Percentiles rank a stretch among this genome's conserved stretches.
phyloP scores from a whole-genome alignment of 2,888 invertebrate species.

The Dasysyrphus tricinctus region DNA sequence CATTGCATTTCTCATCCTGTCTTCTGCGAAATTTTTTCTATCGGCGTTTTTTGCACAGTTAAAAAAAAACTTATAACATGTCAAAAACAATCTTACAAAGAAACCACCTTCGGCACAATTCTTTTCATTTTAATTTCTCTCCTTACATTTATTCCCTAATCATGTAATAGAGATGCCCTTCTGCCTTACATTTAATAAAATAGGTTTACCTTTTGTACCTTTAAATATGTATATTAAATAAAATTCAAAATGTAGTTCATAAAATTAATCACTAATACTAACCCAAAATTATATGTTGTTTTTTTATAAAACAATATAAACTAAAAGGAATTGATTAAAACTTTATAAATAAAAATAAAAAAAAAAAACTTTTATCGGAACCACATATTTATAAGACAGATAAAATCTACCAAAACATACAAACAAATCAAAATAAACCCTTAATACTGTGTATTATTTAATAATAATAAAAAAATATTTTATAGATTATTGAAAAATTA shows the following conservation, averaged over 20 bases:
- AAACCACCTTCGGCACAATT: background rate
- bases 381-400: slow-evolving; percentile 57
- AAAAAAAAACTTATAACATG: background rate
- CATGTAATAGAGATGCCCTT: slow-evolving; percentile 30
- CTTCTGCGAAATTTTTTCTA: too few species aligned
- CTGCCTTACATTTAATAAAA: slow-evolving; percentile 61
- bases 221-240: slow-evolving; percentile 26
- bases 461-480: slow-evolving; percentile 19
- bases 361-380: slow-evolving; percentile 43
- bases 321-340: slow-evolving; percentile 71
- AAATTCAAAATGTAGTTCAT: slow-evolving; percentile 17
- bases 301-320: slow-evolving; percentile 54
- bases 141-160: background rate
- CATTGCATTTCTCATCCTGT: background rate
- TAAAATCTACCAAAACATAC: slow-evolving; percentile 55
- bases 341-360: slow-evolving; percentile 43
- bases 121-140: background rate
- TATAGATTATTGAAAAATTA: slow-evolving; percentile 62
- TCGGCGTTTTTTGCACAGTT: background rate
- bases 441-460: slow-evolving; percentile 74
- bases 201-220: slow-evolving; percentile 56
- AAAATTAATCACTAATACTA: slow-evolving; percentile 27
- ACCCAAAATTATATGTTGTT: slow-evolving; percentile 36
- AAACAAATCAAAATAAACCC: slow-evolving; percentile 43
- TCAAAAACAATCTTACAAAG: background rate